Evolutionary conservation across 2,113 vertebrate genomes (phyloP).

Genomic region (Oncorhynchus kisutch): DNA sequence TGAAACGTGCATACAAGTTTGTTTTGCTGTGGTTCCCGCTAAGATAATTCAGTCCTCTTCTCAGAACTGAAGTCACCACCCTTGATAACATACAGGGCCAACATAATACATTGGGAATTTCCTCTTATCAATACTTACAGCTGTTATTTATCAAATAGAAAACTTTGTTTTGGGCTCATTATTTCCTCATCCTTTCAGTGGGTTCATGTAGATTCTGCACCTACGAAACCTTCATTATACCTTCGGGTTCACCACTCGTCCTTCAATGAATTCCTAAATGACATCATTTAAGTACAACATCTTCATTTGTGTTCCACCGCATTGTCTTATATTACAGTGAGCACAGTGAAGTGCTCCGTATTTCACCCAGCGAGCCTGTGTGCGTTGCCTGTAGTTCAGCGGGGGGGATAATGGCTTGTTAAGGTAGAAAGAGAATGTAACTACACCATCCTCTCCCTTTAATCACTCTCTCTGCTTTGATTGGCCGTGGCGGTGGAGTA

Average conservation of each 20-base stretch:
- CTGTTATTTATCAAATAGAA: too few relatives aligned
- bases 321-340: constrained; percentile 23
- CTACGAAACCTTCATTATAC: not conserved
- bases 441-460: constrained; percentile 42
- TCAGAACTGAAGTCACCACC: too few relatives aligned
- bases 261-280: constrained; percentile 18
- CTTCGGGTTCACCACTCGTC: not conserved
- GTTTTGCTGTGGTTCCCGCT: too few relatives aligned
- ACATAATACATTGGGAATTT: too few relatives aligned
- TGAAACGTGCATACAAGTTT: too few relatives aligned
- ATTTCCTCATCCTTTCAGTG: too few relatives aligned
- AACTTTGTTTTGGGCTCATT: too few relatives aligned
- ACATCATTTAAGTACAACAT: constrained; percentile 39
- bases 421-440: constrained; percentile 41
- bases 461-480: constrained; percentile 65
- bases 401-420: constrained; percentile 58
- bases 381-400: not conserved
- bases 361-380: constrained; percentile 38
- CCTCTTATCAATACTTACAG: too few relatives aligned
- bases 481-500: constrained; percentile 63
- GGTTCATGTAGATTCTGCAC: too few relatives aligned
- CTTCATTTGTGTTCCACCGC: constrained; percentile 18
- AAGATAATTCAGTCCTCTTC: too few relatives aligned
- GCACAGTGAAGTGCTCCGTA: constrained; percentile 39
- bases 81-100: too few relatives aligned